Evolutionary conservation across 2,888 invertebrate species (phyloP).

Genomic region (Dicyrtomina minuta): DNA sequence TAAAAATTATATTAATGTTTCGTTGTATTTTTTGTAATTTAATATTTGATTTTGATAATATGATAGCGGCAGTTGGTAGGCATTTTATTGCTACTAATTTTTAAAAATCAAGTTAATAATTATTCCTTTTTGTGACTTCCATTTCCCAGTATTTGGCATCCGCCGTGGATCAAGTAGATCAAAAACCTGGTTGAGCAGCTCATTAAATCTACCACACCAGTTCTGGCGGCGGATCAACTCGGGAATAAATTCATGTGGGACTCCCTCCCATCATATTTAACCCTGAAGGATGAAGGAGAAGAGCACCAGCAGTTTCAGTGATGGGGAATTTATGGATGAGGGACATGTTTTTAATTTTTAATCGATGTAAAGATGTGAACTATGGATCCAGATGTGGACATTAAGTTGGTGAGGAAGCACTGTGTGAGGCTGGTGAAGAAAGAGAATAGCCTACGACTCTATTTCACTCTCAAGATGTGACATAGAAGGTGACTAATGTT

Average conservation of each 20-base stretch:
- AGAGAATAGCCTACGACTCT: slow-evolving; percentile 64
- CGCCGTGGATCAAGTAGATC: slow-evolving; percentile 71
- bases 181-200: slow-evolving; percentile 64
- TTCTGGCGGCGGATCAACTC: slow-evolving; percentile 80
- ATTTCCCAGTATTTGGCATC: slow-evolving; percentile 65
- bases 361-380: too few relatives aligned
- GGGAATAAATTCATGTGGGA: too few relatives aligned
- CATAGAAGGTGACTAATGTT: slow-evolving; percentile 64
- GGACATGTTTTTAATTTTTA: slow-evolving; percentile 67
- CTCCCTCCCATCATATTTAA: slow-evolving; percentile 76
- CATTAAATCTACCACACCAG: slow-evolving; percentile 57
- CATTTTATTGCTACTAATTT: too few relatives aligned
- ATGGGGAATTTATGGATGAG: slow-evolving; percentile 68
- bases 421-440: slow-evolving; percentile 46
- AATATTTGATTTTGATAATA: too few relatives aligned
- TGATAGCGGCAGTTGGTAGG: too few relatives aligned
- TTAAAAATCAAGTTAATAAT: background rate
- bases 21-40: too few relatives aligned
- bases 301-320: slow-evolving; percentile 69
- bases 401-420: slow-evolving; percentile 55
- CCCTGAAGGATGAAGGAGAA: slow-evolving; percentile 68
- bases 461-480: slow-evolving; percentile 73
- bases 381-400: slow-evolving; percentile 65
- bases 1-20: too few relatives aligned
- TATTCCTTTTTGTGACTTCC: slow-evolving; percentile 16